Conservation (phyloP, 2,888 invertebrate species). For the Heteromurus nitidus region DNA sequence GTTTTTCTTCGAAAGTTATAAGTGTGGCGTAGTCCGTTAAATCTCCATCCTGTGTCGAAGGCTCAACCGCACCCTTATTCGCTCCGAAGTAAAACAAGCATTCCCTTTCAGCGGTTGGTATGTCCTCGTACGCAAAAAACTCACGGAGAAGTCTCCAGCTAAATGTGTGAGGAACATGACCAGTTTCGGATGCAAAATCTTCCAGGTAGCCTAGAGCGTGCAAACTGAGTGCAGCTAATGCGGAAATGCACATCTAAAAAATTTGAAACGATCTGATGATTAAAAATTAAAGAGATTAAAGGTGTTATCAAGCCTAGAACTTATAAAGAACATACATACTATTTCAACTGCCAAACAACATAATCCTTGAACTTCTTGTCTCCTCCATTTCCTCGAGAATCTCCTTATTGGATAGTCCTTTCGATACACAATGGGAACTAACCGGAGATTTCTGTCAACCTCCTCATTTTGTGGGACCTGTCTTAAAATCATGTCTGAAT, state of each 20-base stretch:
- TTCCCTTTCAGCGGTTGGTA: conserved; percentile 27
- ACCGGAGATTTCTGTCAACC: neutral
- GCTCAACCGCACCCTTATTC: too few relatives aligned
- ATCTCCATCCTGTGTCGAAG: too few relatives aligned
- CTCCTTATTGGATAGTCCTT: neutral
- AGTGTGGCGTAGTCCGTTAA: too few relatives aligned
- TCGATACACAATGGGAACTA: neutral
- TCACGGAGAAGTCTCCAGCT: conserved; percentile 53
- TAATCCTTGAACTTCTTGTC: too few relatives aligned
- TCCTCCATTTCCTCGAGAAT: too few relatives aligned
- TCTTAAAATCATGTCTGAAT: too few relatives aligned
- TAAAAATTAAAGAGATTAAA: too few relatives aligned
- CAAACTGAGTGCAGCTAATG: conserved; percentile 39
- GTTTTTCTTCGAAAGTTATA: too few relatives aligned
- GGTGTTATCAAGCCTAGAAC: too few relatives aligned
- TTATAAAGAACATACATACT: too few relatives aligned
- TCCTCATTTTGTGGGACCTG: neutral
- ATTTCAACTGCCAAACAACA: neutral
- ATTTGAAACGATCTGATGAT: too few relatives aligned
- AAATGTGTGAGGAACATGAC: conserved; percentile 38
- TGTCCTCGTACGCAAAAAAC: conserved; percentile 31
- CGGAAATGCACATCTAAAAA: conserved; percentile 37
- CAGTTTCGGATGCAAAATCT: neutral
- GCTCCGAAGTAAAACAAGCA: conserved; percentile 30
- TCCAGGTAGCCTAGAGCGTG: conserved; percentile 47